phyloP scores from a whole-genome alignment of 2,797 vertebrate genomes.

The Clarias fuscus region DNA sequence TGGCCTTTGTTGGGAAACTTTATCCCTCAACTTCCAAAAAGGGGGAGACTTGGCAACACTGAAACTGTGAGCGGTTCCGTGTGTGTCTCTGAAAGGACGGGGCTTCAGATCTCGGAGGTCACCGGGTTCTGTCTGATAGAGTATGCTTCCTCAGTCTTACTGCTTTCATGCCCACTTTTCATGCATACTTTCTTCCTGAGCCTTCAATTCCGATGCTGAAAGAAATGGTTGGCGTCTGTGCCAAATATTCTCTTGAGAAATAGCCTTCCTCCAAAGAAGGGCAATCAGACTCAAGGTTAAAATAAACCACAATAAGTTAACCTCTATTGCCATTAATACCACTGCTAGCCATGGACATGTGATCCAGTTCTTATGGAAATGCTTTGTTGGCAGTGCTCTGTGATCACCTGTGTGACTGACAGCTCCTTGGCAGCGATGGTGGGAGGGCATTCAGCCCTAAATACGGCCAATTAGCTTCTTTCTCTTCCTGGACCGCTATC shows the following conservation, averaged over 20 bases:
- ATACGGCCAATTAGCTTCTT: slow-evolving; percentile 81
- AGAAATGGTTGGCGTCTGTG: slow-evolving; percentile 11
- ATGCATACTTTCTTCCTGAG: slow-evolving; percentile 30
- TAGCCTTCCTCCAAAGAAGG: slow-evolving; percentile 17
- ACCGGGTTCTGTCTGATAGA: slow-evolving; percentile 53
- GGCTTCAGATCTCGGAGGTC: slow-evolving; percentile 50
- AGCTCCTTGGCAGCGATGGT: slow-evolving; percentile 73
- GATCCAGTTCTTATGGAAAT: slow-evolving; percentile 50
- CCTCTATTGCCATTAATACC: slow-evolving; percentile 51
- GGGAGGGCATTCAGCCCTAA: slow-evolving; percentile 72
- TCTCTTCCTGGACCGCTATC: slow-evolving; percentile 74
- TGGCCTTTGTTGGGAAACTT: slow-evolving; percentile 91
- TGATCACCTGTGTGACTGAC: slow-evolving; percentile 76
- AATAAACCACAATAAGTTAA: slow-evolving; percentile 83
- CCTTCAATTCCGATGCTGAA: slow-evolving; percentile 24
- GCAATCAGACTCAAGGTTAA: slow-evolving; percentile 81
- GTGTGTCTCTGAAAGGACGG: slow-evolving; percentile 38
- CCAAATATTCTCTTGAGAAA: slow-evolving; percentile 20
- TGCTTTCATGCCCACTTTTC: slow-evolving; percentile 33
- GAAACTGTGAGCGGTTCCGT: slow-evolving; percentile 55
- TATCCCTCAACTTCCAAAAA: slow-evolving; percentile 84
- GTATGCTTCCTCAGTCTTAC: slow-evolving; percentile 44
- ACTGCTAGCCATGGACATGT: slow-evolving; percentile 42
- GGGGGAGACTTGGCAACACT: slow-evolving; percentile 68
- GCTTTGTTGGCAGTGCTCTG: slow-evolving; percentile 47